A percentile compares a stretch with the other conserved stretches of the same genome.
Conservation (phyloP, 92 coral and sea anemone species). For the Isaurus tuberculatus region DNA sequence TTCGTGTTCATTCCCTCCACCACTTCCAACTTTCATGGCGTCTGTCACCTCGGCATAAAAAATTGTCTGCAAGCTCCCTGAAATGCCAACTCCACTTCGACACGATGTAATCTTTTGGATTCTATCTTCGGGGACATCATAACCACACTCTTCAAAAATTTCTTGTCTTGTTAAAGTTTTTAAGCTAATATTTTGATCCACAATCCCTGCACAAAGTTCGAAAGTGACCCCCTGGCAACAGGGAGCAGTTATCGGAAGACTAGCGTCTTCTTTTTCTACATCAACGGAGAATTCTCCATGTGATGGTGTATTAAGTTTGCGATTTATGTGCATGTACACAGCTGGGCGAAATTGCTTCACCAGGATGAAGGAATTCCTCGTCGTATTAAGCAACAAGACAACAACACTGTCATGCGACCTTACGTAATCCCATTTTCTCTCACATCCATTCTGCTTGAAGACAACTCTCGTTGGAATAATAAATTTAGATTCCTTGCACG, state of each 20-base stretch:
- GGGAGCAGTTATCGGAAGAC: conserved; percentile 73
- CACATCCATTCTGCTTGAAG: conserved; percentile 83
- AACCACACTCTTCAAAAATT: conserved; percentile 96
- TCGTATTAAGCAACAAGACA: conserved; percentile 80
- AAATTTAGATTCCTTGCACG: conserved; percentile 84
- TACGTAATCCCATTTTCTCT: conserved; percentile 82
- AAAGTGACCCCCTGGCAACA: conserved; percentile 83
- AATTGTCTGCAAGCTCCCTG: conserved; percentile 80
- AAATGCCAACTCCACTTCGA: conserved; percentile 82
- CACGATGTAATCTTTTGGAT: conserved; percentile 73
- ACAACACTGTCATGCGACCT: conserved; percentile 81
- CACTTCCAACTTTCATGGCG: conserved; percentile 80
- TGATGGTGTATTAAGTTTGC: conserved; percentile 58
- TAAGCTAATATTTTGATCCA: conserved; percentile 83
- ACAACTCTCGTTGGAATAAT: conserved; percentile 86
- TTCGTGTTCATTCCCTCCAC: conserved; percentile 89
- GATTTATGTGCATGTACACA: conserved; percentile 88
- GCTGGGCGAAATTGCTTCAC: conserved; percentile 93
- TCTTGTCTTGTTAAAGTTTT: conserved; percentile 85
- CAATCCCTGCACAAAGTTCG: conserved; percentile 98
- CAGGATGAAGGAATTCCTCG: conserved; percentile 87
- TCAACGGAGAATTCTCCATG: conserved; percentile 44
- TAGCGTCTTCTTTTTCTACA: conserved; percentile 70
- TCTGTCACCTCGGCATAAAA: conserved; percentile 95
- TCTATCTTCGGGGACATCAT: conserved; percentile 89